Evolutionary conservation across 2,113 vertebrate genomes (phyloP).

Genomic region (Tichodroma muraria): DNA sequence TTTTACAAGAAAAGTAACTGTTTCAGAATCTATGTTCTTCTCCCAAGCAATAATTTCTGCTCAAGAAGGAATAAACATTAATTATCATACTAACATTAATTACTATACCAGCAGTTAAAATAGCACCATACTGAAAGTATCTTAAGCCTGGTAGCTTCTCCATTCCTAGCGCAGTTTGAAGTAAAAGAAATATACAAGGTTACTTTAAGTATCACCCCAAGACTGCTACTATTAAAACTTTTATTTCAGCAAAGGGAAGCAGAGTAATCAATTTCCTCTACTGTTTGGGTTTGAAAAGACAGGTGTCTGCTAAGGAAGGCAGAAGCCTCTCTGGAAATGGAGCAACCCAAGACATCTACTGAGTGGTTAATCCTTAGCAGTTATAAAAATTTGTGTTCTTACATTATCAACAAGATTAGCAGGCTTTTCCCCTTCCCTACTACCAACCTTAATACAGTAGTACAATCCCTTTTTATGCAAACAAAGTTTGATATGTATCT

Average conservation of each 20-base stretch:
- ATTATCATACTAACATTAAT: not conserved
- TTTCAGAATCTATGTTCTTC: not conserved
- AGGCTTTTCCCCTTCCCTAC: not conserved
- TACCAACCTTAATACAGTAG: not conserved
- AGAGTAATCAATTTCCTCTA: not conserved
- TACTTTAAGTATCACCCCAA: not conserved
- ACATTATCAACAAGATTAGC: not conserved
- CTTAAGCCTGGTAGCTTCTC: not conserved
- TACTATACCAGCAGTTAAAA: not conserved
- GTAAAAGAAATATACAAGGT: not conserved
- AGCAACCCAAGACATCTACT: no score
- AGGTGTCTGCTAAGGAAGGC: no score
- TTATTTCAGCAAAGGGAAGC: not conserved
- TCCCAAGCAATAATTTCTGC: not conserved
- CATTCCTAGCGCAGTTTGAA: not conserved
- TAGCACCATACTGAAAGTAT: not conserved
- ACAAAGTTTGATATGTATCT: not conserved
- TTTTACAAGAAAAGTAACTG: not conserved
- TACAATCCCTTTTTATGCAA: not conserved
- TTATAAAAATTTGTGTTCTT: not conserved
- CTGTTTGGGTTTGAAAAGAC: no score
- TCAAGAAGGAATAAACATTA: not conserved
- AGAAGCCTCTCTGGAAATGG: no score
- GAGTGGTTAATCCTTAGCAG: not conserved
- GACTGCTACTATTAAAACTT: not conserved